These are phyloP conservation scores for Hypena proboscidalis DNA, from an alignment of 2,888 invertebrate genomes.

Conservation along the genomic window DNA sequence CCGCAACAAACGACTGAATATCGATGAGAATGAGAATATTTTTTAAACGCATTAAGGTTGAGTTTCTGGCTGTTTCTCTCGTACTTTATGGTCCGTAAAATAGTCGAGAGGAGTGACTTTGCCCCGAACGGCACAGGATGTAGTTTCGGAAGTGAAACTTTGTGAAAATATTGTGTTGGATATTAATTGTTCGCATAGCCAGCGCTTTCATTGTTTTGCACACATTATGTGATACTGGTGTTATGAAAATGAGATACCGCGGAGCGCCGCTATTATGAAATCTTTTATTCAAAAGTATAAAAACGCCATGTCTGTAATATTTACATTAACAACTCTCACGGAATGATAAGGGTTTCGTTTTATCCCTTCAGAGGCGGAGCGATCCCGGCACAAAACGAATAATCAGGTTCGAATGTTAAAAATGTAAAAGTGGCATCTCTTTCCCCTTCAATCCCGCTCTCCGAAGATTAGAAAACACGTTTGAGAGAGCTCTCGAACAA, in stretches of 20 bases:
- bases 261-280: constrained; percentile 45
- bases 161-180: constrained; percentile 74
- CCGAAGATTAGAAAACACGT: constrained; percentile 79
- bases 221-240: constrained; percentile 45
- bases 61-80: constrained; percentile 52
- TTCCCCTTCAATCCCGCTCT: constrained; percentile 57
- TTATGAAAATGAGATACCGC: constrained; percentile 40
- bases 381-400: constrained; percentile 46
- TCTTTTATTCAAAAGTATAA: constrained; percentile 49
- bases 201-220: constrained; percentile 55
- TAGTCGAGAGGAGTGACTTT: constrained; percentile 68
- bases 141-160: constrained; percentile 69
- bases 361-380: constrained; percentile 44
- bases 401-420: constrained; percentile 57
- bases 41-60: constrained; percentile 53
- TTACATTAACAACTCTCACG: constrained; percentile 42
- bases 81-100: constrained; percentile 71
- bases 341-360: constrained; percentile 47
- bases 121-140: constrained; percentile 63
- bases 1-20: constrained; percentile 33
- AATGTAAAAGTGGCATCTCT: constrained; percentile 60
- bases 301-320: constrained; percentile 49
- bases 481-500: constrained; percentile 73
- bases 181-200: constrained; percentile 69
- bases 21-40: constrained; percentile 55